Percentiles rank a stretch among this genome's conserved stretches.
Conservation (phyloP, 2,888 invertebrate genomes). For the Nesidiocoris tenuis region DNA sequence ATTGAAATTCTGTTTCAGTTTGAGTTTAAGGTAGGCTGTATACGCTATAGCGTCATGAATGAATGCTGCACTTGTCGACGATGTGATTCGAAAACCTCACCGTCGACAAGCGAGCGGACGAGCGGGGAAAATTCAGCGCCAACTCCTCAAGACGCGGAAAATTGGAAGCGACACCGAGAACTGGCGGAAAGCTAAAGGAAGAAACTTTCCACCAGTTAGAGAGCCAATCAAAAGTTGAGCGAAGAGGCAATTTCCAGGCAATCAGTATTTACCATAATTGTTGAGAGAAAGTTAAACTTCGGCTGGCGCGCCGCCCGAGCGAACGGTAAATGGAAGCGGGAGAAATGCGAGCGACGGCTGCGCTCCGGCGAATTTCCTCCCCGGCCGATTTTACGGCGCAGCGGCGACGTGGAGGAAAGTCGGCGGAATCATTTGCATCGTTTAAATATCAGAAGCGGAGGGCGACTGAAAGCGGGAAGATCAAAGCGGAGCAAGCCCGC, state of each 20-base stretch:
- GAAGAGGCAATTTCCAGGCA: slow-evolving; percentile 45
- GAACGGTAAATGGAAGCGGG: slow-evolving; percentile 20
- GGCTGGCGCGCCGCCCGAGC: slow-evolving; percentile 21
- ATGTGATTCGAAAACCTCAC: too few relatives aligned
- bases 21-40: too few relatives aligned
- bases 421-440: slow-evolving; percentile 46
- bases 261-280: slow-evolving; percentile 48
- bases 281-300: slow-evolving; percentile 33
- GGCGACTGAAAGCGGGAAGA: slow-evolving; percentile 14
- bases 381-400: slow-evolving; percentile 29
- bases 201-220: slow-evolving; percentile 34
- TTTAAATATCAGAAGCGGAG: slow-evolving; percentile 39
- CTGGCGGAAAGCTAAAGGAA: slow-evolving; percentile 16
- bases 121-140: too few relatives aligned
- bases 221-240: slow-evolving; percentile 47
- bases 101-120: too few relatives aligned
- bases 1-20: too few relatives aligned
- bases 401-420: slow-evolving; percentile 23
- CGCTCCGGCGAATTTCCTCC: slow-evolving; percentile 34
- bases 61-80: too few relatives aligned
- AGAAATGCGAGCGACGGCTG: slow-evolving; percentile 2
- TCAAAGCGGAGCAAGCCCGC: slow-evolving; percentile 31
- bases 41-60: too few relatives aligned
- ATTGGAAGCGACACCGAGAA: too few relatives aligned
- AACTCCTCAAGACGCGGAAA: too few relatives aligned